These are phyloP conservation scores for Coregonus clupeaformis DNA, from an alignment of 2,113 vertebrate species.

Conservation along the genomic window DNA sequence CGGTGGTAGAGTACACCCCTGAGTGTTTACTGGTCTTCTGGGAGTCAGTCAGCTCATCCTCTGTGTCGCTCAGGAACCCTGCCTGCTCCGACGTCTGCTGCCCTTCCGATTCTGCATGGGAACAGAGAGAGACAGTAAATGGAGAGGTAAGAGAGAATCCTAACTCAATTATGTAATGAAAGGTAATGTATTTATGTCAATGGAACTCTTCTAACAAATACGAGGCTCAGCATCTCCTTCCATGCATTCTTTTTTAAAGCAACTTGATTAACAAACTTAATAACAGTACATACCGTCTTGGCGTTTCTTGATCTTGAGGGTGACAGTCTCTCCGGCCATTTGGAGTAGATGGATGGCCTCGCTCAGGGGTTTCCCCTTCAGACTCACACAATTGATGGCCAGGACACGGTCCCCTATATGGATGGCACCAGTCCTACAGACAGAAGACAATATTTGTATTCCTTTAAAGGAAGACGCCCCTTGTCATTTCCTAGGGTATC, in stretches of 20 bases:
- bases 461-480: background rate
- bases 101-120: slow-evolving; percentile 69
- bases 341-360: slow-evolving; percentile 97
- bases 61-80: slow-evolving; percentile 78
- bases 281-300: background rate
- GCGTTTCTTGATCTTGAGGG: slow-evolving; percentile 93
- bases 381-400: slow-evolving; percentile 91
- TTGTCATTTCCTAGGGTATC: slow-evolving; percentile 15
- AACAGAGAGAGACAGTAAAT: slow-evolving; percentile 5
- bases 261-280: too few species aligned
- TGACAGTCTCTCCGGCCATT: slow-evolving; percentile 93
- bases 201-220: too few species aligned
- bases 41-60: slow-evolving; percentile 85
- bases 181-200: too few species aligned
- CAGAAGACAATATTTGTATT: slow-evolving; percentile 20
- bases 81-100: slow-evolving; percentile 70
- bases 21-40: slow-evolving; percentile 82
- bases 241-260: too few species aligned
- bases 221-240: too few species aligned
- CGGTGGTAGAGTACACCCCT: slow-evolving; percentile 80
- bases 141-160: background rate
- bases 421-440: slow-evolving; percentile 90
- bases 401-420: slow-evolving; percentile 92
- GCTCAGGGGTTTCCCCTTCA: slow-evolving; percentile 94
- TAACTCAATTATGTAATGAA: too few species aligned